Evolutionary conservation across 2,113 vertebrate genomes (phyloP).

Genomic region (Ammodramus savannarum): DNA sequence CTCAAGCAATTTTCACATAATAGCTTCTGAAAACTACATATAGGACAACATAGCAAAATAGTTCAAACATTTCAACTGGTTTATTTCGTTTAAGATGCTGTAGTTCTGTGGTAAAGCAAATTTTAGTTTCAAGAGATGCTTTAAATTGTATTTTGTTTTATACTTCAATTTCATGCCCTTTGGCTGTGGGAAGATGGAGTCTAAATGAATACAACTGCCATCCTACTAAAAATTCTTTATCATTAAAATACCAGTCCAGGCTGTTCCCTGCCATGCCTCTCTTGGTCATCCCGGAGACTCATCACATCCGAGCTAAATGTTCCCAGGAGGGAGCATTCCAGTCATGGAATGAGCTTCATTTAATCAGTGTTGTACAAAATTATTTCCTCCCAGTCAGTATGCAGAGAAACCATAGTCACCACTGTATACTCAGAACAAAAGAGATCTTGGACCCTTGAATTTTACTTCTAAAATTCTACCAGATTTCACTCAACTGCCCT

Average conservation of each 20-base stretch:
- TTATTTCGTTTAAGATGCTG: neutral
- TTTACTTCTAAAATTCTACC: neutral
- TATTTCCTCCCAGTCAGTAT: neutral
- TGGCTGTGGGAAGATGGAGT: neutral
- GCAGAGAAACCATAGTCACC: neutral
- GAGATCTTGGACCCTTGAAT: neutral
- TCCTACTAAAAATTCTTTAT: neutral
- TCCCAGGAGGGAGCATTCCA: neutral
- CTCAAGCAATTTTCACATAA: constrained; percentile 7
- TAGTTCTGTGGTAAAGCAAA: neutral
- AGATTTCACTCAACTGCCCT: neutral
- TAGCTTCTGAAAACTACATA: neutral
- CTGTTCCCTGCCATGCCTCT: neutral
- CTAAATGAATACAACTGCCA: neutral
- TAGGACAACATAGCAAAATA: neutral
- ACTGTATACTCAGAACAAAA: neutral
- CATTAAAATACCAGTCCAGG: neutral
- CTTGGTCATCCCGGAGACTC: neutral
- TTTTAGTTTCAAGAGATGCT: neutral
- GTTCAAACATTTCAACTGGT: neutral
- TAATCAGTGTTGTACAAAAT: neutral
- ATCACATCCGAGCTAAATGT: neutral
- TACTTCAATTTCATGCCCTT: neutral
- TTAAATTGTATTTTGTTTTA: neutral
- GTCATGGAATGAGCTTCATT: neutral